A percentile compares a stretch with the other conserved stretches of the same genome.
These are phyloP conservation scores for Maconellicoccus hirsutus DNA, from an alignment of 1,140 invertebrate species.

Conservation along the genomic window DNA sequence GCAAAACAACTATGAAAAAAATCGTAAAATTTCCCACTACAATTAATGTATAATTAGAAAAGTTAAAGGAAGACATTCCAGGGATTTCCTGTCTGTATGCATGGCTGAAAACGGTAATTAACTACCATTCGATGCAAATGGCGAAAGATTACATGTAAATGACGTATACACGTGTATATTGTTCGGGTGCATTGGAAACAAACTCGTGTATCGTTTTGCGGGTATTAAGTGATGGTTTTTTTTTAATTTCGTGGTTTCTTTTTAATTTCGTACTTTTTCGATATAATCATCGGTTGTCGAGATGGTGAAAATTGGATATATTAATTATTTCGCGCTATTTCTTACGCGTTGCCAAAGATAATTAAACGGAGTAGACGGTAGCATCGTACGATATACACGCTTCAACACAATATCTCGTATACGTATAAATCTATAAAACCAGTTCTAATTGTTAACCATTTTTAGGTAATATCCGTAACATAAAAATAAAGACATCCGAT, in stretches of 20 bases:
- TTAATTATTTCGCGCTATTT: too few relatives aligned
- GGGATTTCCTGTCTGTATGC: background rate
- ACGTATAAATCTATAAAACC: conserved; percentile 1
- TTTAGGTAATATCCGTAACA: background rate
- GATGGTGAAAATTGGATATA: too few relatives aligned
- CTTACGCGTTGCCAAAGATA: too few relatives aligned
- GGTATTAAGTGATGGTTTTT: too few relatives aligned
- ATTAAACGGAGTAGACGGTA: too few relatives aligned
- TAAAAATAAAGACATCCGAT: background rate
- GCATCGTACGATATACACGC: background rate
- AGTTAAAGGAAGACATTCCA: background rate
- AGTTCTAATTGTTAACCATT: conserved; percentile 4
- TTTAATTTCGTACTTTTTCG: too few relatives aligned
- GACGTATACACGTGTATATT: too few relatives aligned
- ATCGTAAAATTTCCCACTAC: background rate
- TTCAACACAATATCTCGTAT: background rate
- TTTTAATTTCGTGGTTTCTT: too few relatives aligned
- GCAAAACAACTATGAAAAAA: background rate
- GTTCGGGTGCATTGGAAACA: too few relatives aligned
- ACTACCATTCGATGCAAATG: conserved; percentile 1
- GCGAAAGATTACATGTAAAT: conserved; percentile 2
- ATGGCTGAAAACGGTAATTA: background rate
- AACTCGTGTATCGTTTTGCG: too few relatives aligned
- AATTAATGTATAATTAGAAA: conserved; percentile 1
- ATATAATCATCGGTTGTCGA: too few relatives aligned